These are phyloP conservation scores for Macroglossus sobrinus DNA, from an alignment of 2,113 vertebrate genomes.

Conservation along the genomic window DNA sequence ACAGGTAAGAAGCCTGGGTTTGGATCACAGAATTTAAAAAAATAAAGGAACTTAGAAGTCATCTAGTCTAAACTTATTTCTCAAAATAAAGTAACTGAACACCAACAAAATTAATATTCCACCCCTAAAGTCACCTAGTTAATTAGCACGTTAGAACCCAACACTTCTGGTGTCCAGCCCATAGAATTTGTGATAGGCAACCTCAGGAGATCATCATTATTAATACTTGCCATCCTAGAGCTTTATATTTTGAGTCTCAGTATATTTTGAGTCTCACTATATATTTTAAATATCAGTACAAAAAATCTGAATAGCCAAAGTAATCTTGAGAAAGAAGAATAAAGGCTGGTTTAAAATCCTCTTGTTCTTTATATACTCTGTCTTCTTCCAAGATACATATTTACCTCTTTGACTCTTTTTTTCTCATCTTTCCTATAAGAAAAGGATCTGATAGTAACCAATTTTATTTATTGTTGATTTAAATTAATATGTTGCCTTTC, in stretches of 20 bases:
- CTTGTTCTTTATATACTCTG: not conserved
- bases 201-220: not conserved
- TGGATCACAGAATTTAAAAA: constrained; percentile 15
- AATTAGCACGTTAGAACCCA: not conserved
- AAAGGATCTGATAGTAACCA: not conserved
- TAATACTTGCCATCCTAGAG: not conserved
- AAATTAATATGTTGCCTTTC: not conserved
- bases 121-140: not conserved
- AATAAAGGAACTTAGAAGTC: not conserved
- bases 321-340: not conserved
- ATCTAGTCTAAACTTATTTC: not conserved
- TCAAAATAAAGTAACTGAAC: not conserved
- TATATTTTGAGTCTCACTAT: not conserved
- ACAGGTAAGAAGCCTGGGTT: constrained; percentile 85
- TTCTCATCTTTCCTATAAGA: not conserved
- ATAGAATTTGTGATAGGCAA: not conserved
- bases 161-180: not conserved
- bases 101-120: not conserved
- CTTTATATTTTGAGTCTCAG: constrained; percentile 9
- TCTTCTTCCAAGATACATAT: not conserved
- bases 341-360: not conserved
- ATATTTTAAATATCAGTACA: not conserved
- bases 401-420: not conserved
- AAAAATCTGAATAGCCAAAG: not conserved
- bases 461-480: not conserved